Base-by-base conservation (phyloP, 1,140 invertebrate species). In the Ephestia elutella region DNA sequence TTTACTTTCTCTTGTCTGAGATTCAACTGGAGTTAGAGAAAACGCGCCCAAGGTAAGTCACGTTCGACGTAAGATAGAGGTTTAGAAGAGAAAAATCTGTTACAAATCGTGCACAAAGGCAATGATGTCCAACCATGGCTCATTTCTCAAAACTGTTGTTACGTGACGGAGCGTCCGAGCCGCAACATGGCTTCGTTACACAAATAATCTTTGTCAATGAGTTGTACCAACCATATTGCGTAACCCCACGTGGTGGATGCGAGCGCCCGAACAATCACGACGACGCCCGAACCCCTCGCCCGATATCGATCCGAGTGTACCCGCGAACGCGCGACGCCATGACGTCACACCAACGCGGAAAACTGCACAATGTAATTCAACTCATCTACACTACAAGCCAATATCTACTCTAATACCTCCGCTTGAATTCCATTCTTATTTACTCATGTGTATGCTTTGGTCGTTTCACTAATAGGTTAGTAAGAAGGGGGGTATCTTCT, bases 181-280 rank as follows among this genome's bases (percentile, higher is more conserved):
- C 51, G 58, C 49, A 58, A 49, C 60, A 60, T 51, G 63, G 62
- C 60, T 68, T 64, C 61, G 65, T 70, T 72, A 69, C 68, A 79
- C 73, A 79, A 81, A 75, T 77, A 78, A 80, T 75, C 70, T 79
- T 75, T 69, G 76, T 86, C 83, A 86, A 86, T 86, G 83, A 86
- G 73, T 78, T 75, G 73, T 72, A 66, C 70, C 68, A 75, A 73
- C 64, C 67, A 18, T 56, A 62, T 84, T 85, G 80, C 76, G 75
- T 85, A 87, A 87, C 71, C 69, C 73, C 84, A 87, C 84, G 82
- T 87, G 84, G 78, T 72, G 65, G 49, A 72, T 60, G 70, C 76
- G 72, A 69, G 69, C 32, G 15, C 68, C 62, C 13, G 38, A 44
- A n/a, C 38, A 8, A 15, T n/a, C 13, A 44, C 38, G 38, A 73